Base-by-base conservation (phyloP, 1,140 invertebrate species). In the Aphelenchoides besseyi region DNA sequence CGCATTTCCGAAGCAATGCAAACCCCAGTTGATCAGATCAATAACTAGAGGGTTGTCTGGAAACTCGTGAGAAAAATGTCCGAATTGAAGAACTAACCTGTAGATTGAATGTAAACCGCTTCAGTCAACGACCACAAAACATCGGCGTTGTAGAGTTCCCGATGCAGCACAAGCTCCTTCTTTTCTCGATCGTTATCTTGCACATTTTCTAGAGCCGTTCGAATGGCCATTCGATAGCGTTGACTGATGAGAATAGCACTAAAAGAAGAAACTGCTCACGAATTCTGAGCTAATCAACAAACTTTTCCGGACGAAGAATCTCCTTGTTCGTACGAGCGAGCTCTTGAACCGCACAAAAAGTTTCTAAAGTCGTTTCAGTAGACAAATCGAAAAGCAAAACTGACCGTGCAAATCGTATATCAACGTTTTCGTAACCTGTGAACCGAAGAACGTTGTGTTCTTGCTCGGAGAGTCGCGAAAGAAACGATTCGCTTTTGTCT, bases 81-180 rank as follows among this genome's bases (percentile, higher is more conserved):
- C 9, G n/a, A 9, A 59, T 23, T 23, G 57, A 59, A 59, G 23
- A 55, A 55, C 26, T 28, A 3, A 67, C 63, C 36, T 1, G 32
- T 67, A 9, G 68, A 35, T 23, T 36, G 0, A 18, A 69, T 28
- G 32, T 67, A 69, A 36, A 69, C 68, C 16, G 26, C 53, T 35
- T 69, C 68, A 35, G 37, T 23, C 59, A 69, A 26, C 2, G 68
- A 69, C 68, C 68, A 69, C 55, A 69, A 68, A 68, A 69, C 26
- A n/a, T 69, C 68, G 16, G 68, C 55, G 5, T 29, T 68, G 9
- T 26, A 5, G 9, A 69, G 26, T 23, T 69, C 68, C 16, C n/a
- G 61, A 29, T 2, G 2, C 23, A 26, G 61, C 23, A 29, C 3
- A 3, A 63, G 61, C 3, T 63, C 61, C 2, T 26, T 63, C 30